Conservation (phyloP, 2,797 vertebrate species). For the Podarcis siculus region DNA sequence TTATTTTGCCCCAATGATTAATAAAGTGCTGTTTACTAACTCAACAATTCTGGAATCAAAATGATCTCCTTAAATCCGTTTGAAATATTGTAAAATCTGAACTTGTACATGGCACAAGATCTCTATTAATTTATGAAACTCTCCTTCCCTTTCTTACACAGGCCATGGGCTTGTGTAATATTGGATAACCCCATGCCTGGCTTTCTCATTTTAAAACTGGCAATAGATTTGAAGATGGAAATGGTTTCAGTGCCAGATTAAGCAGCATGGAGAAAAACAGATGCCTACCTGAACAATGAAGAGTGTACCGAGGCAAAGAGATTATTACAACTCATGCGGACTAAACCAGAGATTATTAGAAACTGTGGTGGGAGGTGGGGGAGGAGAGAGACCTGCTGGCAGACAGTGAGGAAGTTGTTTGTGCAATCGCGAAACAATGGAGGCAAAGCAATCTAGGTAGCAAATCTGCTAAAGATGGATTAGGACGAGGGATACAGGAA, state of each 20-base stretch:
- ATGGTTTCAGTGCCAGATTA: background rate
- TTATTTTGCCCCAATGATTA: too few relatives aligned
- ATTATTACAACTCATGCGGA: background rate
- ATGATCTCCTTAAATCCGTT: too few relatives aligned
- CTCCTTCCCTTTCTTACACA: background rate
- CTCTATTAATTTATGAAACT: background rate
- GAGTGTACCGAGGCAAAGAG: background rate
- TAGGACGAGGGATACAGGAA: background rate
- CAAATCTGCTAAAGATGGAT: background rate
- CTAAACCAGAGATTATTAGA: background rate
- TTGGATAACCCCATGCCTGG: background rate
- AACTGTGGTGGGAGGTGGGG: background rate
- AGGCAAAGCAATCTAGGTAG: background rate
- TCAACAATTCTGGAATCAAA: too few relatives aligned
- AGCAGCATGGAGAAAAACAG: slow-evolving; percentile 21
- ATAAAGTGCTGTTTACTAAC: too few relatives aligned
- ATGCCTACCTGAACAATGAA: slow-evolving; percentile 5
- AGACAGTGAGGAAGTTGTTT: background rate
- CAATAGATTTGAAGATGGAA: background rate
- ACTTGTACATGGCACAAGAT: too few relatives aligned
- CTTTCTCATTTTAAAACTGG: background rate
- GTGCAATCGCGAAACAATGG: slow-evolving; percentile 6
- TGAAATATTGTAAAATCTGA: too few relatives aligned
- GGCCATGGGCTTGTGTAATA: background rate
- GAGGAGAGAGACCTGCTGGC: background rate